A percentile compares a stretch with the other conserved stretches of the same genome.
Conservation (phyloP, 2,797 vertebrate genomes). For the Scarus forsteni region DNA sequence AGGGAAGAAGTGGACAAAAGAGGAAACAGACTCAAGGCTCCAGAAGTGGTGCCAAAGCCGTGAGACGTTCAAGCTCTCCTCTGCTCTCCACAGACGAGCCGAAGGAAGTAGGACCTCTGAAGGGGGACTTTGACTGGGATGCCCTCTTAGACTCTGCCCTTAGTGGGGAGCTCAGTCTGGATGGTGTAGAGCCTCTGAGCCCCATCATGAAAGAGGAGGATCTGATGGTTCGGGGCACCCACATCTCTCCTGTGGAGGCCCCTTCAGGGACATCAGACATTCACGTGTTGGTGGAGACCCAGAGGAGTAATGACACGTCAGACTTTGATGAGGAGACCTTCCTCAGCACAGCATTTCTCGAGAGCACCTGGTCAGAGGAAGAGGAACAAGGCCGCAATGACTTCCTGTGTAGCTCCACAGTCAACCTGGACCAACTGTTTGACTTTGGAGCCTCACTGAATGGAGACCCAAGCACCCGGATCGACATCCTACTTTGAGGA, state of each 20-base stretch:
- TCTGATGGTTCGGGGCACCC: conserved; percentile 82
- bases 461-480: conserved; percentile 81
- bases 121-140: conserved; percentile 97
- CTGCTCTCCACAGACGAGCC: conserved; percentile 89
- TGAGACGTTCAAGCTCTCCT: conserved; percentile 84
- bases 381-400: conserved; percentile 76
- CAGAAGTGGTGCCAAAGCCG: conserved; percentile 76
- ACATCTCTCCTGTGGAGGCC: conserved; percentile 72
- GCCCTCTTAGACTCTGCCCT: conserved; percentile 89
- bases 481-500: conserved; percentile 88
- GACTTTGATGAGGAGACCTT: conserved; percentile 93
- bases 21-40: conserved; percentile 83
- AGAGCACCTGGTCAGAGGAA: conserved; percentile 91
- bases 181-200: conserved; percentile 85
- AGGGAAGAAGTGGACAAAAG: conserved; percentile 81
- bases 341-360: conserved; percentile 91
- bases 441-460: conserved; percentile 85
- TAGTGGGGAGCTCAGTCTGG: conserved; percentile 88
- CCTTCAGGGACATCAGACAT: conserved; percentile 45
- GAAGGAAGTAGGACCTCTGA: conserved; percentile 89
- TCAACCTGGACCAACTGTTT: conserved; percentile 89
- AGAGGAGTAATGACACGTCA: conserved; percentile 67
- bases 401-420: conserved; percentile 83
- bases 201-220: conserved; percentile 83
- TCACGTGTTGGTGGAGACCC: conserved; percentile 76